Percentiles rank a stretch among this genome's conserved stretches.
Conservation (phyloP, 2,888 invertebrate species). For the Drosophila pegasa region DNA sequence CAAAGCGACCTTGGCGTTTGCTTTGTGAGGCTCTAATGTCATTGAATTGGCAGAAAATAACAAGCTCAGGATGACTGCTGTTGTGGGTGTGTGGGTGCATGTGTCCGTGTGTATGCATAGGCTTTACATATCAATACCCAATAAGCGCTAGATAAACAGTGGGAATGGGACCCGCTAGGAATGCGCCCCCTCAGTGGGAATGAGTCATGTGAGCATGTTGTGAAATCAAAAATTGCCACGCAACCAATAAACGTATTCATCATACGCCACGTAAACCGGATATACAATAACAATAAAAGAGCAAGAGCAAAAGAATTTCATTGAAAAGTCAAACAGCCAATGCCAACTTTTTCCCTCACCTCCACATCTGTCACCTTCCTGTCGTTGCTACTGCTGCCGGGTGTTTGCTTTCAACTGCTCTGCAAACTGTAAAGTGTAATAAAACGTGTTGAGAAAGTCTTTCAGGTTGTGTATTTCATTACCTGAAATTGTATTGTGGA, state of each 20-base stretch:
- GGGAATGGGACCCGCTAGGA: background rate
- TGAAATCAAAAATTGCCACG: conserved; percentile 27
- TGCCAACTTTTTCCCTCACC: conserved; percentile 10
- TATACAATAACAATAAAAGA: conserved; percentile 57
- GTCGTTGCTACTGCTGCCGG: conserved; percentile 4
- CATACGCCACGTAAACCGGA: conserved; percentile 66
- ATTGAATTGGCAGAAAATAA: conserved; percentile 42
- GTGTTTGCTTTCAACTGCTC: conserved; percentile 42
- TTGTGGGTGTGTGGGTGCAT: conserved; percentile 17
- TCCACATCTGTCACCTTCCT: conserved; percentile 2
- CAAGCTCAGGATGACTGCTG: conserved; percentile 22
- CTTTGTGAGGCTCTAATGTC: conserved; percentile 28
- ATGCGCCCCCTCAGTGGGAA: background rate
- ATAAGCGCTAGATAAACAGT: conserved; percentile 51
- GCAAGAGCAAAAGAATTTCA: conserved; percentile 39
- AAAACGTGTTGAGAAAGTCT: conserved; percentile 55
- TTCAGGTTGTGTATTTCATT: conserved; percentile 43
- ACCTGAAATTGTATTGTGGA: conserved; percentile 29
- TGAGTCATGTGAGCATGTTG: background rate
- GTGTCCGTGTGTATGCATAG: conserved; percentile 12
- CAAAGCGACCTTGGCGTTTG: conserved; percentile 29
- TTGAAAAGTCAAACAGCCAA: conserved; percentile 48
- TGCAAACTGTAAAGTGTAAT: conserved; percentile 55
- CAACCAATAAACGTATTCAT: conserved; percentile 63
- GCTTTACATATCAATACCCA: conserved; percentile 46